Base-by-base conservation (phyloP, 2,888 invertebrate genomes). In the Opisthograptis luteolata region DNA sequence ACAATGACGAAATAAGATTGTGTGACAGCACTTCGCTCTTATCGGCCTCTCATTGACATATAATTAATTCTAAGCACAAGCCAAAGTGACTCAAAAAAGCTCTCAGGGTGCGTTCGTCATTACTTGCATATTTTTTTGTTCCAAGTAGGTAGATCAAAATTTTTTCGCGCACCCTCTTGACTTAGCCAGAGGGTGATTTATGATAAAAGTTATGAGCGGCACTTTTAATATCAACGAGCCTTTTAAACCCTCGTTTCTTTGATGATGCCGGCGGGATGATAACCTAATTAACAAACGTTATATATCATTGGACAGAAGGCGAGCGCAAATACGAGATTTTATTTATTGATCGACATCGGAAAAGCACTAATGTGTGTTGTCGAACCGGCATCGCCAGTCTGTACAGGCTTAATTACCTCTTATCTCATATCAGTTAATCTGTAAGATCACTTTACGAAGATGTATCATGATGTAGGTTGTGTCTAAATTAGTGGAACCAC, bases 61-160 rank as follows among this genome's bases (percentile, higher is more conserved):
- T 81, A 85, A 89, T 89, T 83, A 84, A 88, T 88, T 87, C 89
- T 79, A 79, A 80, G 70, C 83, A 76, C 76, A 81, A 61, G 76
- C 76, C 70, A 65, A 64, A 66, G 58, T 64, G 71, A 87, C 86
- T 83, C 77, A 79, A 80, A 87, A 89, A 87, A 84, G 86, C 89
- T 87, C 86, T 88, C 82, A 87, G 77, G 80, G 77, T 72, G 79
- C 81, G 79, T 76, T 78, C 73, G 84, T 79, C 85, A 79, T 90
- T 89, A 89, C 90, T 89, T 89, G 90, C 90, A 89, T 79, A 87
- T 89, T 89, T 89, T n/a, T 86, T 87, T 86, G 81, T 82, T 77
- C 68, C 58, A 76, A 76, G 78, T 77, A 77, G 80, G 81, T 75
- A 79, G 76, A 55, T 54, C 51, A 49, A 24, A 66, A 76, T 80